phyloP scores from a whole-genome alignment of 2,888 invertebrate species.

The Arctia plantaginis region DNA sequence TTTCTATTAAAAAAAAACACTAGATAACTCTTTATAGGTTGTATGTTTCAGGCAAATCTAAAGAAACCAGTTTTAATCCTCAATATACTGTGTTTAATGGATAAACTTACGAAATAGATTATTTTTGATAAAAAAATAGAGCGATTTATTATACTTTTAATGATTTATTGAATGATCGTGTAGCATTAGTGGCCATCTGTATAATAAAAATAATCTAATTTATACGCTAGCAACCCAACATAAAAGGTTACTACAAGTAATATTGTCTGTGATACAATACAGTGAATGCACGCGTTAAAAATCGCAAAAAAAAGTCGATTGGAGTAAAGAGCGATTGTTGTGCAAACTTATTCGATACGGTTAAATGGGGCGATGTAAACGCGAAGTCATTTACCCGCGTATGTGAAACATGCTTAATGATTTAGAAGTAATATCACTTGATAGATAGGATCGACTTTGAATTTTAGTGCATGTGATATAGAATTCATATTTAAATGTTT shows the following conservation, averaged over 20 bases:
- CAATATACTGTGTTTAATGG: background rate
- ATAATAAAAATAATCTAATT: conserved; percentile 83
- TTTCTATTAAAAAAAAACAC: too few relatives aligned
- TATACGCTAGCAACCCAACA: conserved; percentile 77
- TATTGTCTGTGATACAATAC: conserved; percentile 70
- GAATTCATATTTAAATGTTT: background rate
- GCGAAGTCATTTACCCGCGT: conserved; percentile 68
- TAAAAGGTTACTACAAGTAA: conserved; percentile 63
- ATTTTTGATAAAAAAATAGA: conserved; percentile 27
- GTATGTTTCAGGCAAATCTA: conserved; percentile 7
- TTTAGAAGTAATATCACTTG: conserved; percentile 68
- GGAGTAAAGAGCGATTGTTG: conserved; percentile 84
- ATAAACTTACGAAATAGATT: conserved; percentile 32
- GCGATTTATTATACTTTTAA: conserved; percentile 49
- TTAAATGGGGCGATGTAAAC: conserved; percentile 83
- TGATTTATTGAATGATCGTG: conserved; percentile 78
- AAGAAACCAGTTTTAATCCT: conserved; percentile 16
- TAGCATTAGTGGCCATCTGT: conserved; percentile 76
- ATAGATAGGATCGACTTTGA: conserved; percentile 11
- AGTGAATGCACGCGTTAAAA: conserved; percentile 76
- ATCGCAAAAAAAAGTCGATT: conserved; percentile 78
- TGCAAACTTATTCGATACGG: conserved; percentile 84
- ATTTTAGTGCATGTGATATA: conserved; percentile 10
- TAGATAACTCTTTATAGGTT: too few relatives aligned
- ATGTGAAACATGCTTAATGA: conserved; percentile 84